Evolutionary conservation across 2,888 invertebrate genomes (phyloP), one percentile per base, ranked within the genome.

Genomic region (Spodoptera littoralis): DNA sequence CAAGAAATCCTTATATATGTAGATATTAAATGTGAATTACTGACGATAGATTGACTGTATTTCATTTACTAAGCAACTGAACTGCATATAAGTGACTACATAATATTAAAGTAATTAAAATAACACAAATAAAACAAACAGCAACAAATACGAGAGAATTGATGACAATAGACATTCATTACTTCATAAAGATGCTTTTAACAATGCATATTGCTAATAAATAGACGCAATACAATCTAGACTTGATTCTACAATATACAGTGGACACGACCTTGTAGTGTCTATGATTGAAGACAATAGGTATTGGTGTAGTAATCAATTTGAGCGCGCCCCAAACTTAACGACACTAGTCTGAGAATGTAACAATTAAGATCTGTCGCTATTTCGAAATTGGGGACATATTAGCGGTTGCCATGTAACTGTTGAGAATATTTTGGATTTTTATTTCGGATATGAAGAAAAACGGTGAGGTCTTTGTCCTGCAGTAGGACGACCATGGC

Each of bases 231-330:
- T n/a, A 41, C 36, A 30, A 51, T 67, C 46, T 58, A 55, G 68
- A 57, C 59, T 54, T 5, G 5, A 47, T 53, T 48, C 50, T 27
- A 46, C 24, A 70, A 69, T 47, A 54, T 50, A 51, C 30, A 54
- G 58, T 48, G n/a, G 52, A 43, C 53, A 41, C 24, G 60, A 61
- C 79, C 77, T 76, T 73, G 66, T 12, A 54, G 43, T 6, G 11
- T 36, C 73, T 64, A 55, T 62, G 63, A 72, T 76, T 67, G 73
- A 65, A 77, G 73, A 79, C 77, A 79, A 79, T 79, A 58, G 77
- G 46, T 45, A 70, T 67, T 77, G 62, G 69, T 70, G 76, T 60
- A 61, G 58, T 53, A 66, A 73, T 79, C 58, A 79, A 67, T 60
- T 72, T 47, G 60, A 18, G 60, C 61, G 50, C 60, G 56, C 47